These are phyloP conservation scores for Salminus brasiliensis DNA, from an alignment of 2,113 vertebrate genomes.

Conservation along the genomic window DNA sequence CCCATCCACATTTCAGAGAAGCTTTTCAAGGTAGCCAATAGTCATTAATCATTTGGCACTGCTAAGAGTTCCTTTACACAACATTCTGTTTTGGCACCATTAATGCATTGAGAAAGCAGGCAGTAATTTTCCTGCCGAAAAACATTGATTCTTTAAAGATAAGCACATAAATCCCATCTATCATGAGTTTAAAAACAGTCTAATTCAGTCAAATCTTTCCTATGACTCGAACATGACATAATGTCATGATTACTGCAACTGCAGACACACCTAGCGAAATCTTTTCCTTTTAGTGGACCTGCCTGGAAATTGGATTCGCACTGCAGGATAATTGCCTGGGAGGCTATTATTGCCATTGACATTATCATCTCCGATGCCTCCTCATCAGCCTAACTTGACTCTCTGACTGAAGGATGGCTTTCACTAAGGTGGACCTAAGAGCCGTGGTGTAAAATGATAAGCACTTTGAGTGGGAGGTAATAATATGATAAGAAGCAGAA, in stretches of 20 bases:
- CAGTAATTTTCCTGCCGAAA: neutral
- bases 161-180: neutral
- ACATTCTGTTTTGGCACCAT: neutral
- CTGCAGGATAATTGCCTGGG: slow-evolving; percentile 34
- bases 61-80: neutral
- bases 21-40: slow-evolving; percentile 21
- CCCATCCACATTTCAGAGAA: slow-evolving; percentile 2
- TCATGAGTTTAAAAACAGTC: neutral
- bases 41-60: slow-evolving; percentile 18
- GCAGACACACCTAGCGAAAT: neutral
- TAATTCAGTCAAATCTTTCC: neutral
- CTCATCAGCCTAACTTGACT: slow-evolving; percentile 33
- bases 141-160: neutral
- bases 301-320: slow-evolving; percentile 31
- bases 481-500: slow-evolving; percentile 39
- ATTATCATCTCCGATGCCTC: slow-evolving; percentile 42
- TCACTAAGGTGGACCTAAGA: slow-evolving; percentile 28
- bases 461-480: slow-evolving; percentile 48
- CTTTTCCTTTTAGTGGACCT: slow-evolving; percentile 1
- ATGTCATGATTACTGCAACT: slow-evolving; percentile 12
- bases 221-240: slow-evolving; percentile 1
- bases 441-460: slow-evolving; percentile 45
- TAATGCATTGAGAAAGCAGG: neutral
- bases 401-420: slow-evolving; percentile 26
- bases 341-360: slow-evolving; percentile 41